Percentiles rank a stretch among this genome's conserved stretches.
Conservation (phyloP, 2,113 vertebrate genomes). For the Rhea americana region DNA sequence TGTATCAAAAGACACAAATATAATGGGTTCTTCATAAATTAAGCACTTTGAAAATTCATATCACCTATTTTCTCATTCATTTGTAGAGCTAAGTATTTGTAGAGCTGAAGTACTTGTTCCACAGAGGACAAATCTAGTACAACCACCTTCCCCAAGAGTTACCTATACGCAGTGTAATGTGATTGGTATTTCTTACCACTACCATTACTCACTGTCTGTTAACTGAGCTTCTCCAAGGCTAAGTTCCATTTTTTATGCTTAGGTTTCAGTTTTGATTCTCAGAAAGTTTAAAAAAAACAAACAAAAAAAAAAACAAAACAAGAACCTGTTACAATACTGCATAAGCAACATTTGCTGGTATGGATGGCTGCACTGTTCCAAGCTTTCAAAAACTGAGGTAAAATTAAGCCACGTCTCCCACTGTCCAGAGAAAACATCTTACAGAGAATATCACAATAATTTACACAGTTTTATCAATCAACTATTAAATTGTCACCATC, state of each 20-base stretch:
- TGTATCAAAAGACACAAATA: background rate
- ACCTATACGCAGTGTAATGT: background rate
- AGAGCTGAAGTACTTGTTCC: background rate
- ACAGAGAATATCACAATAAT: background rate
- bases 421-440: background rate
- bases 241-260: background rate
- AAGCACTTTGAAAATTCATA: background rate
- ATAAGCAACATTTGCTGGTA: background rate
- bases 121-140: background rate
- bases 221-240: background rate
- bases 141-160: background rate
- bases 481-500: accelerated
- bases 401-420: background rate
- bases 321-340: background rate
- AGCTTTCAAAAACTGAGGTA: background rate
- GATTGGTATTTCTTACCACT: accelerated
- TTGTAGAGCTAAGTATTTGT: background rate
- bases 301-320: no score
- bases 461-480: background rate
- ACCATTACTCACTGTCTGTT: background rate
- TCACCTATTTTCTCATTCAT: background rate
- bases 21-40: background rate
- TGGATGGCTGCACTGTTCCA: no score
- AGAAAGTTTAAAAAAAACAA: accelerated
- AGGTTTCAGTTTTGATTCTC: background rate